Percentiles rank a stretch among this genome's conserved stretches.
These are phyloP conservation scores for Ptychodera flava DNA, from an alignment of 35 echinoderm and acorn worm species.

Conservation along the genomic window DNA sequence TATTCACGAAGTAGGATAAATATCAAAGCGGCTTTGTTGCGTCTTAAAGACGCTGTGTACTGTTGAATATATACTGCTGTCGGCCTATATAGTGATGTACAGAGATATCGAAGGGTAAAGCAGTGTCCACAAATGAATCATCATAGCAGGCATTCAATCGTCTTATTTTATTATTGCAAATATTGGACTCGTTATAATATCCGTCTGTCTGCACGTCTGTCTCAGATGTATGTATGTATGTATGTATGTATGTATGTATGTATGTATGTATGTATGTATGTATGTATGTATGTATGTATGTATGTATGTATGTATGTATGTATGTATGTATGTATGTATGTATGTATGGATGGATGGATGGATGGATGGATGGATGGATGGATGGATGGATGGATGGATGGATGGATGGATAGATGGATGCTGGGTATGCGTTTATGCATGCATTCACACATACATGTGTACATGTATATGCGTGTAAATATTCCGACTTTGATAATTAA, in stretches of 20 bases:
- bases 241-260: not conserved
- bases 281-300: constrained; percentile 2
- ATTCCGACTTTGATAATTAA: not conserved
- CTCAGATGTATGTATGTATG: too few species aligned
- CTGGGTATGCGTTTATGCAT: not conserved
- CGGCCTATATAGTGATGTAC: too few species aligned
- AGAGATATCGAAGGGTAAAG: too few species aligned
- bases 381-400: not conserved
- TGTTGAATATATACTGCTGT: too few species aligned
- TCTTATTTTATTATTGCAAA: too few species aligned
- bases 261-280: constrained; percentile 2
- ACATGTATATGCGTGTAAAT: not conserved
- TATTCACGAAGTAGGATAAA: too few species aligned
- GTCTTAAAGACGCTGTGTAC: too few species aligned
- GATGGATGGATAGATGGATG: not conserved
- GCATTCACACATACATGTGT: not conserved
- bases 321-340: not conserved
- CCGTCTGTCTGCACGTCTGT: too few species aligned
- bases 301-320: not conserved
- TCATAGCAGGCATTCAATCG: too few species aligned
- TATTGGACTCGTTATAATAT: too few species aligned
- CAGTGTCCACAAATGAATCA: too few species aligned
- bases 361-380: not conserved
- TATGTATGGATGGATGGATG: not conserved
- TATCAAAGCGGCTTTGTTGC: too few species aligned